Conservation (phyloP, 2,888 invertebrate species). For the Lymantria dispar region DNA sequence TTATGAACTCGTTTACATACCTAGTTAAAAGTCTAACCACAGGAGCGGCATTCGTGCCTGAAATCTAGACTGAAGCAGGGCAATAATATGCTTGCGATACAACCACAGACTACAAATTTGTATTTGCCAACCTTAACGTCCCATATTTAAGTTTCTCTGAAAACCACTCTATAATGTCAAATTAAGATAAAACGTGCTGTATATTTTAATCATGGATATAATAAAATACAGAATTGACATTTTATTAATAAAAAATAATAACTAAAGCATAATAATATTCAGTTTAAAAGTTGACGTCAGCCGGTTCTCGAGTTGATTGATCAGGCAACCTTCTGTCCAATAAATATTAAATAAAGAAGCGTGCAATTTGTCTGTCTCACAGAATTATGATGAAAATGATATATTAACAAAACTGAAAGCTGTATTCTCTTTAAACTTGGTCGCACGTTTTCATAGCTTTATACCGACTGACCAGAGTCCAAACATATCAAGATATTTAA, state of each 20-base stretch:
- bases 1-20: slow-evolving; percentile 20
- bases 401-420: slow-evolving; percentile 62
- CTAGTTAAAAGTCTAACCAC: slow-evolving; percentile 38
- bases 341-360: slow-evolving; percentile 75
- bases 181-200: background rate
- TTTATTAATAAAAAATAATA: slow-evolving; percentile 12
- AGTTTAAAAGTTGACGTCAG: slow-evolving; percentile 16
- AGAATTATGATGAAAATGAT: slow-evolving; percentile 69
- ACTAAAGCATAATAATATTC: slow-evolving; percentile 8
- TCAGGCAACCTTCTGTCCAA: slow-evolving; percentile 64
- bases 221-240: slow-evolving; percentile 2
- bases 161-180: background rate
- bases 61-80: slow-evolving; percentile 26
- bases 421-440: slow-evolving; percentile 46
- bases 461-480: too few relatives aligned
- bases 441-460: too few relatives aligned
- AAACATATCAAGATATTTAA: too few relatives aligned
- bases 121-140: slow-evolving; percentile 3
- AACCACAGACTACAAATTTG: slow-evolving; percentile 39
- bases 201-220: background rate
- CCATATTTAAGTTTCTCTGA: background rate
- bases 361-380: slow-evolving; percentile 69
- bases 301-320: slow-evolving; percentile 55
- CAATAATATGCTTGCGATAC: slow-evolving; percentile 29
- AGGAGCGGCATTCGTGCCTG: slow-evolving; percentile 17